These are phyloP conservation scores for Drosophila saltans DNA, from an alignment of 1,140 invertebrate species.

Conservation along the genomic window DNA sequence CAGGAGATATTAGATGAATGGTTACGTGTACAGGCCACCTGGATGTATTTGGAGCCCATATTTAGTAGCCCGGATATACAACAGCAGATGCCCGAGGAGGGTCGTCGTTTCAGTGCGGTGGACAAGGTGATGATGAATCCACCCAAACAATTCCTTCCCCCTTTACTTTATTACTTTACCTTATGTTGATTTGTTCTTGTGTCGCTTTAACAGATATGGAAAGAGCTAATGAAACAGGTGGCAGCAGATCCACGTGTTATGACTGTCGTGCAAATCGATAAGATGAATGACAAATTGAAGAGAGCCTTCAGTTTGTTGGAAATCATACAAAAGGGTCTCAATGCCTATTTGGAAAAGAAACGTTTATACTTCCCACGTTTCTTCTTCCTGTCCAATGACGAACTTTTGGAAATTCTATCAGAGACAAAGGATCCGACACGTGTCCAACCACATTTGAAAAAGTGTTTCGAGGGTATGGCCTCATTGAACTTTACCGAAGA, in stretches of 20 bases:
- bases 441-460: conserved; percentile 99
- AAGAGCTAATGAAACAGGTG: conserved; percentile 96
- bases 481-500: conserved; percentile 93
- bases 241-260: conserved; percentile 91
- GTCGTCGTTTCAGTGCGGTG: conserved; percentile 94
- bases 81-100: conserved; percentile 95
- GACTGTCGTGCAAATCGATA: conserved; percentile 94
- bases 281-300: conserved; percentile 94
- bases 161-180: too few relatives aligned
- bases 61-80: conserved; percentile 99
- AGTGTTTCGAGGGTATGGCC: conserved; percentile 97
- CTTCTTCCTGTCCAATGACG: conserved; percentile 99
- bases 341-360: conserved; percentile 97
- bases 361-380: conserved; percentile 96
- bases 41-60: conserved; percentile 99
- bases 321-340: conserved; percentile 95
- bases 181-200: not conserved
- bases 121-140: conserved; percentile 86
- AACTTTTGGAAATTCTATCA: conserved; percentile 97
- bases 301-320: conserved; percentile 95
- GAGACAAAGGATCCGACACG: conserved; percentile 98
- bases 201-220: conserved; percentile 86
- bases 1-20: conserved; percentile 98
- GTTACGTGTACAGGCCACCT: conserved; percentile 97
- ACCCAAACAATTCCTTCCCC: not conserved